Conservation (phyloP, 2,888 invertebrate species). For the Lithophane semibrunnea region DNA sequence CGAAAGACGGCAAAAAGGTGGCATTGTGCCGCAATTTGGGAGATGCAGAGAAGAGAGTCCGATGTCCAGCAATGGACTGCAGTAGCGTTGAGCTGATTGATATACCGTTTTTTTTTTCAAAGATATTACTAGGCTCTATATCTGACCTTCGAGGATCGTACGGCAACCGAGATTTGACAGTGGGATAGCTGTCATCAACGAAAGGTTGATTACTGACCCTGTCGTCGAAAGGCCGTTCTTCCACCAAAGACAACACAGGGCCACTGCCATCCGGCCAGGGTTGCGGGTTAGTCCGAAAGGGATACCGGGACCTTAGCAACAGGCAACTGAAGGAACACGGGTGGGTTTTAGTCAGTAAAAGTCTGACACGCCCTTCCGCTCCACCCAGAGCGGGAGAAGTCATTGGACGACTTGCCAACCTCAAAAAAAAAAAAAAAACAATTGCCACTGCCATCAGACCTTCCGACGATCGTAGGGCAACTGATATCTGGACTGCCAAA, state of each 20-base stretch:
- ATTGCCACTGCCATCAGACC: not conserved
- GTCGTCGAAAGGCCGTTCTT: not conserved
- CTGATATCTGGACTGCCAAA: not conserved
- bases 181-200: not conserved
- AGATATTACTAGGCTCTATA: not conserved
- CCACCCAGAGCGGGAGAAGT: no score
- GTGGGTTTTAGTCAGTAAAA: no score
- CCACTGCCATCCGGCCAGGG: no score
- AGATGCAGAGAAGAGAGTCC: not conserved
- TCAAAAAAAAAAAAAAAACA: no score
- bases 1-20: not conserved
- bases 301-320: no score
- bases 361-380: no score
- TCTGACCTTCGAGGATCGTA: not conserved
- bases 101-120: not conserved
- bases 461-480: no score
- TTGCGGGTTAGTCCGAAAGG: no score
- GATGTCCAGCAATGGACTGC: not conserved
- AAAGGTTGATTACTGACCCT: not conserved
- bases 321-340: no score
- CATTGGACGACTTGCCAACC: no score
- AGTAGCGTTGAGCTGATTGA: not conserved
- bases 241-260: not conserved
- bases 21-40: not conserved
- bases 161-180: not conserved